These are phyloP conservation scores for Formica selysi DNA, from an alignment of 1,140 invertebrate genomes.

Conservation along the genomic window DNA sequence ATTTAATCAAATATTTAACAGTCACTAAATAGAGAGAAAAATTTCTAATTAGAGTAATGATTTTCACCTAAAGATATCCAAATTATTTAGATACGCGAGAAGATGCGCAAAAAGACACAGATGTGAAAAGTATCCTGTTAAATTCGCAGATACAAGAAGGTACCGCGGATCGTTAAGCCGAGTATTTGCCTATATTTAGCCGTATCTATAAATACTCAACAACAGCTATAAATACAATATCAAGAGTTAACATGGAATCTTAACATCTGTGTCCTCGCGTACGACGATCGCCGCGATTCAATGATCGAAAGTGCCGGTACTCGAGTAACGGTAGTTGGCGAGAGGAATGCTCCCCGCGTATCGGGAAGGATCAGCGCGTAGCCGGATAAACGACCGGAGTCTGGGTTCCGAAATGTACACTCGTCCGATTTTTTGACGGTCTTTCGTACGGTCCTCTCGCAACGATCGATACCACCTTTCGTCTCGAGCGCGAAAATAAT, in stretches of 20 bases:
- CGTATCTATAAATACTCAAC: neutral
- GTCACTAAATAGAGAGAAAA: neutral
- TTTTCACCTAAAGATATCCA: neutral
- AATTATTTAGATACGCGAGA: neutral
- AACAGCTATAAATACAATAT: neutral
- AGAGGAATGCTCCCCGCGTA: conserved; percentile 43
- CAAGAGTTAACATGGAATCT: neutral
- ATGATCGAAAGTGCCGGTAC: conserved; percentile 69
- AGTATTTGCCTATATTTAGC: neutral
- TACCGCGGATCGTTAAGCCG: neutral
- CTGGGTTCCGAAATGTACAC: conserved; percentile 43
- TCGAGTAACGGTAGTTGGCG: conserved; percentile 60
- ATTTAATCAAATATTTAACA: neutral
- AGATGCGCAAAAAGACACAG: neutral
- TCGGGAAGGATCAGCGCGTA: conserved; percentile 2
- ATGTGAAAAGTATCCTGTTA: neutral
- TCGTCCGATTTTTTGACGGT: neutral
- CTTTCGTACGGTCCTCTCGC: neutral
- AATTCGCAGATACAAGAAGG: neutral
- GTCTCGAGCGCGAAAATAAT: conserved; percentile 12
- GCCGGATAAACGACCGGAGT: conserved; percentile 45
- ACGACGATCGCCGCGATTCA: conserved; percentile 41
- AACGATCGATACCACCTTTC: conserved; percentile 26
- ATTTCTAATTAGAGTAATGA: neutral
- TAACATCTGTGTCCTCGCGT: conserved; percentile 1